phyloP scores from a whole-genome alignment of 2,797 vertebrate genomes.

The Glossophaga mutica region DNA sequence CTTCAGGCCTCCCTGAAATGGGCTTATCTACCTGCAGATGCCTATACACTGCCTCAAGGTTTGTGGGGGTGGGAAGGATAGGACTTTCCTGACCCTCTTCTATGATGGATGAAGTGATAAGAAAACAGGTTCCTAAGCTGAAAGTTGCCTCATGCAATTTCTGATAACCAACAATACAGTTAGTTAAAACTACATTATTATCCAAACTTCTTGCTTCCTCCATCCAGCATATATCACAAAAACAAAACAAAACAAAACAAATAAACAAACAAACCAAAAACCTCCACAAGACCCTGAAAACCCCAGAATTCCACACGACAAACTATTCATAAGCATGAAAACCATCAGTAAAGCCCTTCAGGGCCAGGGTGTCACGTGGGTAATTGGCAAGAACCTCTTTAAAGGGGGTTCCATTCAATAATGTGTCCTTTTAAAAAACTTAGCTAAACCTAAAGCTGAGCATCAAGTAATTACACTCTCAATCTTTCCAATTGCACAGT shows the following conservation, averaged over 20 bases:
- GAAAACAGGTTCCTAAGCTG: slow-evolving; percentile 64
- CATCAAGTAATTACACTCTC: slow-evolving; percentile 65
- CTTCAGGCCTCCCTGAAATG: slow-evolving; percentile 58
- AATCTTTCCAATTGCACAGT: slow-evolving; percentile 74
- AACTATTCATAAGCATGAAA: slow-evolving; percentile 55
- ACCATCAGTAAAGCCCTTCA: slow-evolving; percentile 56
- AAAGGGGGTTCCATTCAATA: slow-evolving; percentile 61
- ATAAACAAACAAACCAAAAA: too few species aligned
- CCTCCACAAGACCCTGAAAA: slow-evolving; percentile 50
- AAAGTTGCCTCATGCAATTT: slow-evolving; percentile 23
- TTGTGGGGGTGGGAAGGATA: neutral
- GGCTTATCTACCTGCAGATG: slow-evolving; percentile 52
- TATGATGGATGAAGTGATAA: slow-evolving; percentile 69
- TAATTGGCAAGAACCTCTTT: slow-evolving; percentile 62
- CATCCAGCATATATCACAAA: slow-evolving; percentile 39
- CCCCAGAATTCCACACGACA: slow-evolving; percentile 62
- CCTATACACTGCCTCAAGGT: neutral
- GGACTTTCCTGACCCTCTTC: slow-evolving; percentile 53
- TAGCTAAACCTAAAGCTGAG: slow-evolving; percentile 58
- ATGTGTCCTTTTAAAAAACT: slow-evolving; percentile 15
- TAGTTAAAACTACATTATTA: slow-evolving; percentile 51
- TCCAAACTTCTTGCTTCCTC: slow-evolving; percentile 12
- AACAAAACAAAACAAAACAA: neutral
- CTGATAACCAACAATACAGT: slow-evolving; percentile 40
- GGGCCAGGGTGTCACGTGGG: slow-evolving; percentile 62